A percentile compares a stretch with the other conserved stretches of the same genome.
phyloP scores from a whole-genome alignment of 2,113 vertebrate species.

The Takifugu flavidus region DNA sequence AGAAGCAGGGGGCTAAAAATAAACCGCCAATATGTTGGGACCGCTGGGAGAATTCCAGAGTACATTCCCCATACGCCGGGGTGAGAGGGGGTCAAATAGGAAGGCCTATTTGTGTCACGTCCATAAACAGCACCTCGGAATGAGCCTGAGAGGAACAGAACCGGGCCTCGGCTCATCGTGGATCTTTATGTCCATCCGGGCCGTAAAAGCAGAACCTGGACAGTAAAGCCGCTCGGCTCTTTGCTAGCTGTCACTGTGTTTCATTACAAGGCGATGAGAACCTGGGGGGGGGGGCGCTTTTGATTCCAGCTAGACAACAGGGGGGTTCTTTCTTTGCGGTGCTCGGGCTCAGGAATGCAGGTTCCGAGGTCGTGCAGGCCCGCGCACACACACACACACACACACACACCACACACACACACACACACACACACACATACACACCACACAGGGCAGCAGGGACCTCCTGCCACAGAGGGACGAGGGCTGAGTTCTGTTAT shows the following conservation, averaged over 20 bases:
- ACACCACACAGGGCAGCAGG: slow-evolving; percentile 24
- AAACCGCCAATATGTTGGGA: slow-evolving; percentile 69
- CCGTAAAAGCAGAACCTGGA: not conserved
- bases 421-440: slow-evolving; percentile 23
- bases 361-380: not conserved
- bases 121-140: slow-evolving; percentile 22
- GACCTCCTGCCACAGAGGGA: slow-evolving; percentile 15
- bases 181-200: not conserved
- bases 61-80: slow-evolving; percentile 62
- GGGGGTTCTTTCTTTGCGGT: slow-evolving; percentile 43
- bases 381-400: slow-evolving; percentile 12
- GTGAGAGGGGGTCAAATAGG: slow-evolving; percentile 49
- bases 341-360: slow-evolving; percentile 44
- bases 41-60: slow-evolving; percentile 65
- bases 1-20: slow-evolving; percentile 65
- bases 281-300: slow-evolving; percentile 14
- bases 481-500: not conserved
- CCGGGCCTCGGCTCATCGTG: slow-evolving; percentile 1
- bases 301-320: slow-evolving; percentile 54
- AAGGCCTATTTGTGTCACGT: slow-evolving; percentile 61
- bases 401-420: slow-evolving; percentile 7
- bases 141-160: slow-evolving; percentile 4
- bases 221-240: not conserved
- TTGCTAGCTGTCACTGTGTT: slow-evolving; percentile 35
- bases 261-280: slow-evolving; percentile 64